Conservation (phyloP, 2,888 invertebrate genomes). For the Phanerotoma sp. region DNA sequence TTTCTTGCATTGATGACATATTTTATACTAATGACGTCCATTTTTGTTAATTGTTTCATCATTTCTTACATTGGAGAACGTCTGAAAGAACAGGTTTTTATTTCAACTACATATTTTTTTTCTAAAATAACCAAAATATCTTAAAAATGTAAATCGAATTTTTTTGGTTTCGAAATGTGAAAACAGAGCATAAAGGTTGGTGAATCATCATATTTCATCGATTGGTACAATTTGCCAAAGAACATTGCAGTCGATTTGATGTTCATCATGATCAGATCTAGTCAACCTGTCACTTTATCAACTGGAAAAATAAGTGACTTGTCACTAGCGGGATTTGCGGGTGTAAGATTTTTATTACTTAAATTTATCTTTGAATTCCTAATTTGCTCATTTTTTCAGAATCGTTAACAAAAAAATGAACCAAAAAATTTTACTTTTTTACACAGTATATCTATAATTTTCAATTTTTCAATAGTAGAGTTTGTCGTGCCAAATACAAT, state of each 20-base stretch:
- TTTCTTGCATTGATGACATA: constrained; percentile 42
- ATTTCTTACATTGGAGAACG: constrained; percentile 46
- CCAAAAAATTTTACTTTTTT: too few species aligned
- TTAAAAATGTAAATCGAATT: neutral
- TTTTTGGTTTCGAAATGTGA: neutral
- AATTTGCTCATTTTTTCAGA: too few species aligned
- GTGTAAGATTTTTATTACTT: constrained; percentile 34
- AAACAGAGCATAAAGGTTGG: constrained; percentile 39
- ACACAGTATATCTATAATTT: too few species aligned
- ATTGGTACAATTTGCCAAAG: constrained; percentile 44
- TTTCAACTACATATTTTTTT: neutral
- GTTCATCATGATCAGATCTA: constrained; percentile 42
- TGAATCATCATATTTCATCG: constrained; percentile 36
- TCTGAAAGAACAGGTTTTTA: constrained; percentile 42
- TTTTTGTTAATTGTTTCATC: constrained; percentile 46
- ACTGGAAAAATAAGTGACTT: constrained; percentile 49
- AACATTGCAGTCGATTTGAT: constrained; percentile 34
- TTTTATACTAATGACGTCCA: constrained; percentile 42
- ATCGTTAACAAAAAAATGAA: too few species aligned
- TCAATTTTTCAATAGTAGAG: too few species aligned
- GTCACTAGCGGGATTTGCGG: constrained; percentile 45
- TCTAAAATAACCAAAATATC: neutral
- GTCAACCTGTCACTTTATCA: constrained; percentile 43
- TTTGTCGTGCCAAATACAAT: too few species aligned
- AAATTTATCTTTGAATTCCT: too few species aligned